Percentiles rank a stretch among this genome's conserved stretches.
phyloP scores from a whole-genome alignment of 2,113 vertebrate genomes.

The Odontophorus gujanensis region DNA sequence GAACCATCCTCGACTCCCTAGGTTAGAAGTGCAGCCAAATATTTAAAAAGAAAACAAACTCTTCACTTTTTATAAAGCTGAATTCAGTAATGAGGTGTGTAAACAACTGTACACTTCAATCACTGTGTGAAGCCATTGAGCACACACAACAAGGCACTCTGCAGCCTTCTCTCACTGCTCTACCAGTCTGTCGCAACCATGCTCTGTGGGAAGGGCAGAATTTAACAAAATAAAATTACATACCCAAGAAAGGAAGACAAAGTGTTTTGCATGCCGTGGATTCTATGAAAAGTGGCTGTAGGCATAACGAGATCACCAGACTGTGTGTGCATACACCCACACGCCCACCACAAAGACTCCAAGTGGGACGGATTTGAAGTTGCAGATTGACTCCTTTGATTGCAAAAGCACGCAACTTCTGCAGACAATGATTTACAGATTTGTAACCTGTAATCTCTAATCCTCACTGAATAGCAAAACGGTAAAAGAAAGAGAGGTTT shows the following conservation, averaged over 20 bases:
- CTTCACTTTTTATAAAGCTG: background rate
- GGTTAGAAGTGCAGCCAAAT: background rate
- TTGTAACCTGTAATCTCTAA: accelerated
- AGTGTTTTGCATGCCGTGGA: accelerated
- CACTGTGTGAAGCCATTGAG: background rate
- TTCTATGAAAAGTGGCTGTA: background rate
- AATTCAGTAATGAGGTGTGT: background rate
- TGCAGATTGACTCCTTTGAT: background rate
- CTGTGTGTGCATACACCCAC: accelerated
- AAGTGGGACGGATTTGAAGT: accelerated
- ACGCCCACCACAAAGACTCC: background rate
- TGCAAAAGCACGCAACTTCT: accelerated
- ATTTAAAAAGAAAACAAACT: background rate
- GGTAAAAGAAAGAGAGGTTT: background rate
- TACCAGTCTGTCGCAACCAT: background rate
- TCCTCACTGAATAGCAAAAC: background rate
- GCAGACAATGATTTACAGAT: background rate
- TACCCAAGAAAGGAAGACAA: background rate
- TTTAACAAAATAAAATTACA: background rate
- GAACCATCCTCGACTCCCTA: background rate
- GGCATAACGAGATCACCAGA: accelerated
- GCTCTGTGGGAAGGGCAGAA: background rate
- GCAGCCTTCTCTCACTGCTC: background rate
- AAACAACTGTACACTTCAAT: background rate
- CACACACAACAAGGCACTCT: accelerated